Conservation (phyloP, 2,888 invertebrate genomes). For the Diloba caeruleocephala region DNA sequence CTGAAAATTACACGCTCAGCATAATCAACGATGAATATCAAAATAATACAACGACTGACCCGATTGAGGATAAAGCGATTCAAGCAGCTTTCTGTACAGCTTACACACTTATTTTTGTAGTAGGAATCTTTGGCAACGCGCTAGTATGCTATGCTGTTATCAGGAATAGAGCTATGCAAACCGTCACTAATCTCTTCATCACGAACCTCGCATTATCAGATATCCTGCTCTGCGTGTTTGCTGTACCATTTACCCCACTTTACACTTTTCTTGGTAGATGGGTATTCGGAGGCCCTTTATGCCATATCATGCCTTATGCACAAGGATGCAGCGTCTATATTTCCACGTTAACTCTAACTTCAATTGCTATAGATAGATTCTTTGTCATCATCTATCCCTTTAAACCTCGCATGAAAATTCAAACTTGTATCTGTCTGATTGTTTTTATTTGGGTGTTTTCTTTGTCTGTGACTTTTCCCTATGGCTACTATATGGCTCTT, state of each 20-base stretch:
- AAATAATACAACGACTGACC: conserved; percentile 74
- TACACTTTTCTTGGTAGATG: conserved; percentile 95
- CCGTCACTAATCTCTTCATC: conserved; percentile 97
- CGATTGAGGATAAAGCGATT: conserved; percentile 91
- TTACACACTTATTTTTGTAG: conserved; percentile 93
- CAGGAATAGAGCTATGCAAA: conserved; percentile 96
- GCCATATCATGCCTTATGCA: conserved; percentile 95
- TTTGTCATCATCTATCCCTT: conserved; percentile 97
- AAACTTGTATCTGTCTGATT: conserved; percentile 93
- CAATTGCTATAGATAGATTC: conserved; percentile 97
- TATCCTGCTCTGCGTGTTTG: conserved; percentile 94
- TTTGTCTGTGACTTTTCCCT: conserved; percentile 94
- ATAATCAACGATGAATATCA: conserved; percentile 58
- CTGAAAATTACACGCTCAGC: conserved; percentile 65
- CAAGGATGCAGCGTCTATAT: conserved; percentile 97
- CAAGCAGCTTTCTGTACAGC: conserved; percentile 93
- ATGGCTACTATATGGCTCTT: conserved; percentile 94
- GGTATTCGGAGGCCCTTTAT: conserved; percentile 95
- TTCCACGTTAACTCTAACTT: conserved; percentile 95
- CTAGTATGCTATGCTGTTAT: conserved; percentile 96
- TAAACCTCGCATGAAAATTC: conserved; percentile 94
- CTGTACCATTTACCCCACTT: conserved; percentile 96
- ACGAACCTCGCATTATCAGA: conserved; percentile 96
- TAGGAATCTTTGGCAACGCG: conserved; percentile 95
- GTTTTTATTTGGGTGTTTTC: conserved; percentile 95